Conservation (phyloP, 2,797 vertebrate genomes). For the Phalanger gymnotis region DNA sequence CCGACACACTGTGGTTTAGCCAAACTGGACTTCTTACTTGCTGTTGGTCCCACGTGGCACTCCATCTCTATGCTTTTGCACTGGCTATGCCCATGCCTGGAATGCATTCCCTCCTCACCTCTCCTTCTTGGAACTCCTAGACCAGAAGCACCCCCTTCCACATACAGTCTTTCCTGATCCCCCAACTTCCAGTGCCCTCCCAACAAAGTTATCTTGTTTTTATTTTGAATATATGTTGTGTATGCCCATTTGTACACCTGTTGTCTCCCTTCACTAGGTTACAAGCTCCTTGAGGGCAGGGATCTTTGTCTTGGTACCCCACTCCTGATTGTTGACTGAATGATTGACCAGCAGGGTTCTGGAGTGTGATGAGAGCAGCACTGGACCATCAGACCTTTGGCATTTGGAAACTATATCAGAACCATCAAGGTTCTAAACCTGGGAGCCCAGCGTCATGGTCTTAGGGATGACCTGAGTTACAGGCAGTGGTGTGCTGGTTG, state of each 20-base stretch:
- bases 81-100: not conserved
- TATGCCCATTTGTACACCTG: not conserved
- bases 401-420: not conserved
- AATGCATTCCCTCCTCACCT: not conserved
- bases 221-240: not conserved
- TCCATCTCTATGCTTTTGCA: not conserved
- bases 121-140: not conserved
- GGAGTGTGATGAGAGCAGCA: not conserved
- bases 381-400: not conserved
- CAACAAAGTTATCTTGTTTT: not conserved
- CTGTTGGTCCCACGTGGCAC: not conserved
- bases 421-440: not conserved
- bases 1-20: not conserved
- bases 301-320: not conserved
- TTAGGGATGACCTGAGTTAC: not conserved
- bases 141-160: not conserved
- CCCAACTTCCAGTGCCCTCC: not conserved
- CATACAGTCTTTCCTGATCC: not conserved
- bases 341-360: constrained; percentile 1
- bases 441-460: not conserved
- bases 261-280: not conserved
- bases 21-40: not conserved
- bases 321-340: not conserved
- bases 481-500: not conserved
- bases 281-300: not conserved